Percentiles rank a stretch among this genome's conserved stretches.
Conservation (phyloP, 2,113 vertebrate genomes). For the Strix uralensis region DNA sequence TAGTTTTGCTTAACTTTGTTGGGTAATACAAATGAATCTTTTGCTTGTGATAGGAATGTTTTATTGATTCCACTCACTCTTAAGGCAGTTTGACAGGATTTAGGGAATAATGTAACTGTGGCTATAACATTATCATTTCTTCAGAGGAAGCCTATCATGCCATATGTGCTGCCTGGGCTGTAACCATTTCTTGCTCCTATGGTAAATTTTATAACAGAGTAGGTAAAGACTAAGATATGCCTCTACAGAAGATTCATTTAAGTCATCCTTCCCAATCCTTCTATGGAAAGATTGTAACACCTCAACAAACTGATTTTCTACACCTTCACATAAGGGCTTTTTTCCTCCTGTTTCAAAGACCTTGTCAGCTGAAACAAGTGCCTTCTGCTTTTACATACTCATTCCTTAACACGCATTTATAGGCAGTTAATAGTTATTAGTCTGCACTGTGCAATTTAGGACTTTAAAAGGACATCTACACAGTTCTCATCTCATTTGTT, state of each 20-base stretch:
- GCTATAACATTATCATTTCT: not conserved
- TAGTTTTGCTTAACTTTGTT: not conserved
- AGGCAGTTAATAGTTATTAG: not conserved
- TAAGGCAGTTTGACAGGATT: not conserved
- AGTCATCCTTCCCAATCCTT: not conserved
- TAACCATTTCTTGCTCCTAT: not conserved
- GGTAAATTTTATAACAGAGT: not conserved
- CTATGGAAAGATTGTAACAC: not conserved
- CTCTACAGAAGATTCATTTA: not conserved
- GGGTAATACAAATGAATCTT: not conserved
- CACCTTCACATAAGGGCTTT: not conserved
- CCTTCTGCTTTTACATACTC: not conserved
- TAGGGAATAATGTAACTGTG: not conserved
- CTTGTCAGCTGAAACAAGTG: not conserved
- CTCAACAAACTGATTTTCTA: not conserved
- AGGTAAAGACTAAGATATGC: not conserved
- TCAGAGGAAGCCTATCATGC: not conserved
- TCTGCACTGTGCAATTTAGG: not conserved
- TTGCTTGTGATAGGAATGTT: not conserved
- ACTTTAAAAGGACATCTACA: not conserved
- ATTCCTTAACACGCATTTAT: not conserved
- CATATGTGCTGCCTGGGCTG: not conserved
- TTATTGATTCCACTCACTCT: not conserved
- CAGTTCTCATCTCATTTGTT: not conserved
- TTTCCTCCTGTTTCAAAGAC: not conserved